These are phyloP conservation scores for Paralichthys olivaceus DNA, from an alignment of 2,113 vertebrate genomes.

Conservation along the genomic window DNA sequence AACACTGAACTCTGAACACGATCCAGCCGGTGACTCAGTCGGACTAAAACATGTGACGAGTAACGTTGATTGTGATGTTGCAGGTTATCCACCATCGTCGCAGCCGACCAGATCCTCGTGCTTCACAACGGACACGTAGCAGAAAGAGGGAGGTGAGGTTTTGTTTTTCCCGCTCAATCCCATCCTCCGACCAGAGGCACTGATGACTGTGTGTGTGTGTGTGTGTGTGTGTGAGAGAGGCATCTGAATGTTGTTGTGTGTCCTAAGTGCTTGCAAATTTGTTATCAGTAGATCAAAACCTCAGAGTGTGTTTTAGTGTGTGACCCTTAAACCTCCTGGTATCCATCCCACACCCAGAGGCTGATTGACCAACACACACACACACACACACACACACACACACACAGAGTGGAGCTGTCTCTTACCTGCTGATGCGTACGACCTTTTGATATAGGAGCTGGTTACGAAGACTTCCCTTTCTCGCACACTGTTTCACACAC, in stretches of 20 bases:
- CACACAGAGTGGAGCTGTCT: slow-evolving; percentile 16
- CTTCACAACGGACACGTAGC: not conserved
- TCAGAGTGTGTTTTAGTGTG: slow-evolving; percentile 34
- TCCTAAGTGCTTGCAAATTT: slow-evolving; percentile 48
- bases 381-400: slow-evolving; percentile 17
- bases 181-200: too few relatives aligned
- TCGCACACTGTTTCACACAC: slow-evolving; percentile 64
- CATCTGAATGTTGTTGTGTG: slow-evolving; percentile 24
- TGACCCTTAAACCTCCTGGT: slow-evolving; percentile 37
- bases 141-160: not conserved
- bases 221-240: slow-evolving; percentile 10
- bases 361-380: slow-evolving; percentile 66
- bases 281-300: slow-evolving; percentile 61
- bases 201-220: slow-evolving; percentile 8
- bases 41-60: too few relatives aligned
- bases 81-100: not conserved
- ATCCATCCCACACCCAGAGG: slow-evolving; percentile 40
- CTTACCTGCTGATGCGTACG: slow-evolving; percentile 34
- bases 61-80: not conserved
- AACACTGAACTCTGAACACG: too few relatives aligned
- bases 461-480: slow-evolving; percentile 42
- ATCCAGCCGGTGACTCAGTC: too few relatives aligned
- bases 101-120: not conserved
- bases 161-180: slow-evolving; percentile 5
- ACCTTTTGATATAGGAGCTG: slow-evolving; percentile 64